A percentile compares a stretch with the other conserved stretches of the same genome.
Conservation (phyloP, 37 sponge, comb jelly and placozoan genomes). For the Dysidea cf. avara region DNA sequence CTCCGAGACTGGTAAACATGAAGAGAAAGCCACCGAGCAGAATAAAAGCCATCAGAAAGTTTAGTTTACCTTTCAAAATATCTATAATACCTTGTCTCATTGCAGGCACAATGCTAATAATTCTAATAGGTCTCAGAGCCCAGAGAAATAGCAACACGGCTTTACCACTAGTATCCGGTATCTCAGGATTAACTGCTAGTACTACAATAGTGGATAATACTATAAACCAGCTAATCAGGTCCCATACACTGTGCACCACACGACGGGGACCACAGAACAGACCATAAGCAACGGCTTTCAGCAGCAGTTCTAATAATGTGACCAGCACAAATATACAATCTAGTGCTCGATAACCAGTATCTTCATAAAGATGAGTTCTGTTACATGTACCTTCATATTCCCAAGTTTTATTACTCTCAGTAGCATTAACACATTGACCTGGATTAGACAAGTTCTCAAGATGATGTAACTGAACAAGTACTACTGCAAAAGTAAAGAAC, state of each 20-base stretch:
- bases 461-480: constrained; percentile 38
- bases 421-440: too few relatives aligned
- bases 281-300: constrained; percentile 69
- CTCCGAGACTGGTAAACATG: constrained; percentile 67
- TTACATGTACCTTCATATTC: too few relatives aligned
- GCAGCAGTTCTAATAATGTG: constrained; percentile 40
- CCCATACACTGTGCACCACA: constrained; percentile 58
- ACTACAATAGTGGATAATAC: constrained; percentile 33
- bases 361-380: too few relatives aligned
- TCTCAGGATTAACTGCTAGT: not conserved
- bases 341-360: too few relatives aligned
- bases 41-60: constrained; percentile 40
- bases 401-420: too few relatives aligned
- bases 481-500: constrained; percentile 9
- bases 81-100: constrained; percentile 48
- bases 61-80: constrained; percentile 46
- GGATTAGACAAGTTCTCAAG: not conserved
- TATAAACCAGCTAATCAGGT: constrained; percentile 69
- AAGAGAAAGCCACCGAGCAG: constrained; percentile 54
- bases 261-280: constrained; percentile 67
- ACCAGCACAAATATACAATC: constrained; percentile 41
- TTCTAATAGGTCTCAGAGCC: constrained; percentile 57
- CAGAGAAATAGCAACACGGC: constrained; percentile 39
- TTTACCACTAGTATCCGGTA: not conserved
- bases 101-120: constrained; percentile 51